Percentiles rank a stretch among this genome's conserved stretches.
phyloP scores from a whole-genome alignment of 2,113 vertebrate species.

The Chamaea fasciata region DNA sequence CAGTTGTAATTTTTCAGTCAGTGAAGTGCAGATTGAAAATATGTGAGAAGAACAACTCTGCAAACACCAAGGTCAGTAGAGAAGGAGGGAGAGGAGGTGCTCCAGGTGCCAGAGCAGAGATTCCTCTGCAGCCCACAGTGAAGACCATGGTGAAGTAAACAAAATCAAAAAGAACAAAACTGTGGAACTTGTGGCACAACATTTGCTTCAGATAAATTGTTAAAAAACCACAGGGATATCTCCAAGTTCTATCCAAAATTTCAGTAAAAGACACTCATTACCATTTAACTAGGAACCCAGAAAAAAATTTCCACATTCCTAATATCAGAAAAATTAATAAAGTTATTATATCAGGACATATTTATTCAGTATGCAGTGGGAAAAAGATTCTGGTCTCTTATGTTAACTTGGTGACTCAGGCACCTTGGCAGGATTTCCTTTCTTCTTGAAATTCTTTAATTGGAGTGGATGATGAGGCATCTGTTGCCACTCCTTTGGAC shows the following conservation, averaged over 20 bases:
- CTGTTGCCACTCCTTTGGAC: neutral
- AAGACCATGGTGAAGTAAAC: neutral
- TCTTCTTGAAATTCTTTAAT: slow-evolving; percentile 6
- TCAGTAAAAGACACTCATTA: neutral
- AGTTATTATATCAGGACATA: neutral
- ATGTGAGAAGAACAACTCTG: neutral
- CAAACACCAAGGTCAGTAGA: neutral
- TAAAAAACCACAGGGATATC: neutral
- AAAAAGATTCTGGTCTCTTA: neutral
- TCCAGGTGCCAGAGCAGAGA: neutral
- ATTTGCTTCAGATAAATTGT: neutral
- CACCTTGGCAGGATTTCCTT: slow-evolving; percentile 23
- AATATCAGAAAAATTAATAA: neutral
- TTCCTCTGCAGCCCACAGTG: neutral
- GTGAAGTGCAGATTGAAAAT: neutral
- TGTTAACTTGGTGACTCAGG: slow-evolving; percentile 6
- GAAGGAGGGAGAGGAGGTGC: neutral
- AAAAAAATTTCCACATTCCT: neutral
- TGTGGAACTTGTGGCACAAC: neutral
- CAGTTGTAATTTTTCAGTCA: neutral
- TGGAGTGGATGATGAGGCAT: neutral
- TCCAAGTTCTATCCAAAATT: neutral
- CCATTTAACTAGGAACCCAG: neutral
- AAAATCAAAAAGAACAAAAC: neutral
- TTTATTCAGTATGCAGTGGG: neutral